Base-by-base conservation (phyloP, 2,888 invertebrate species). In the Agrochola litura region DNA sequence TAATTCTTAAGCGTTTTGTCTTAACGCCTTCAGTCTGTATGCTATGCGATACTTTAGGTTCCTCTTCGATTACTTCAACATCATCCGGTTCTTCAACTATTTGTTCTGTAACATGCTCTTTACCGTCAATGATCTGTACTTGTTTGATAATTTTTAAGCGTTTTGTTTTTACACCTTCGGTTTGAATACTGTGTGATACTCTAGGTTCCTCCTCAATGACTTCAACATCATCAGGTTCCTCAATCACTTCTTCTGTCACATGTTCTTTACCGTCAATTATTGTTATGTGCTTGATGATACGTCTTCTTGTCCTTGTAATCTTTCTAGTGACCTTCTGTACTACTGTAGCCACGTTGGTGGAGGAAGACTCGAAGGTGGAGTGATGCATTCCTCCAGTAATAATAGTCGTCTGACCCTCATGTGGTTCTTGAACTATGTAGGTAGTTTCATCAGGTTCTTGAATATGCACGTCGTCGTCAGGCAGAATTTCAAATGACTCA, bases 251-350 rank as follows among this genome's bases (percentile, higher is more conserved):
- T 93, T 98, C 98, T 2, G 97, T 97, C 0, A 98, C 97, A 78
- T 98, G 98, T 93, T 99, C 98, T 93, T 98, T 98, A 0, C 99
- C 99, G 92, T 99, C 98, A 80, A 98, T 97, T 12, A 98, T 97
- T 43, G 98, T 97, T 25, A 98, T 97, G 87, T 98, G 98, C 88
- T 98, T 97, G 64, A 99, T 98, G 30, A 98, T 98, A 87, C 98
- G 97, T 78, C 98, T 97, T 46, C 97, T 98, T 89, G 97, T 98
- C 82, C 98, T 97, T 49, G 98, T 98, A 22, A 98, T 97, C 92
- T 98, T 97, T 89, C 98, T 97, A 0, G 98, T 98, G 0, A 98
- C 98, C 92, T 98, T 98, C 91, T 98, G 98, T 0, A 98, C 97
- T 2, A 98, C 97, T 16, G 98, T 98, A 64, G 98, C 91, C 58